Conservation (phyloP, 2,888 invertebrate genomes). For the Lepidocyrtoides sp. region DNA sequence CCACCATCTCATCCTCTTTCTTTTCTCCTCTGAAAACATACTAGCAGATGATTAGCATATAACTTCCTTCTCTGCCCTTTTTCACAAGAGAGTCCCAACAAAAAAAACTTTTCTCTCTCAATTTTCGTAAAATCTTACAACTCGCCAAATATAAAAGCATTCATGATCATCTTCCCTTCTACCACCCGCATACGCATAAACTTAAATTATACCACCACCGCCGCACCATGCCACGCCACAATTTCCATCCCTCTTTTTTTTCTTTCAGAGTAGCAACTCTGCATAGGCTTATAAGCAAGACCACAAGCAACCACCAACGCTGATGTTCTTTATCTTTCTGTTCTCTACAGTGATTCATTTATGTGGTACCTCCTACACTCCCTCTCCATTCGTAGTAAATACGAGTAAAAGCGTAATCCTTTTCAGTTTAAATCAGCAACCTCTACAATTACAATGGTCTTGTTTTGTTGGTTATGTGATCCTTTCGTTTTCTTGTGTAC, state of each 20-base stretch:
- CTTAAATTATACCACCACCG: neutral
- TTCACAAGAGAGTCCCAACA: neutral
- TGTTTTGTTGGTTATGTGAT: slow-evolving; percentile 26
- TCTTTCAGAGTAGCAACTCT: slow-evolving; percentile 20
- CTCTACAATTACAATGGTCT: slow-evolving; percentile 3
- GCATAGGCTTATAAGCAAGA: neutral
- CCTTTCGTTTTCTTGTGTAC: neutral
- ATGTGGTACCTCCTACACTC: slow-evolving; percentile 48
- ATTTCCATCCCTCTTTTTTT: slow-evolving; percentile 42
- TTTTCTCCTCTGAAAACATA: slow-evolving; percentile 28
- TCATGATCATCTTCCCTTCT: slow-evolving; percentile 5
- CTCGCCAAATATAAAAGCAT: slow-evolving; percentile 14
- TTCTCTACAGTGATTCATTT: slow-evolving; percentile 60
- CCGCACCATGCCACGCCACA: neutral
- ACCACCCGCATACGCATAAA: slow-evolving; percentile 31
- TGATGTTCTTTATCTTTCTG: slow-evolving; percentile 47
- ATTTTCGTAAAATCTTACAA: slow-evolving; percentile 35
- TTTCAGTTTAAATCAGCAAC: neutral
- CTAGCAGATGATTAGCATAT: slow-evolving; percentile 69
- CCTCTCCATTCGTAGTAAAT: neutral
- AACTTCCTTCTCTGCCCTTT: slow-evolving; percentile 31
- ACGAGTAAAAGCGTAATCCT: neutral
- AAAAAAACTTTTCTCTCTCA: slow-evolving; percentile 45
- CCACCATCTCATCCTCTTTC: neutral
- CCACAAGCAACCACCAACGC: slow-evolving; percentile 68